Base-by-base conservation (phyloP, 2,888 invertebrate genomes). In the Drosophila multiciliata region DNA sequence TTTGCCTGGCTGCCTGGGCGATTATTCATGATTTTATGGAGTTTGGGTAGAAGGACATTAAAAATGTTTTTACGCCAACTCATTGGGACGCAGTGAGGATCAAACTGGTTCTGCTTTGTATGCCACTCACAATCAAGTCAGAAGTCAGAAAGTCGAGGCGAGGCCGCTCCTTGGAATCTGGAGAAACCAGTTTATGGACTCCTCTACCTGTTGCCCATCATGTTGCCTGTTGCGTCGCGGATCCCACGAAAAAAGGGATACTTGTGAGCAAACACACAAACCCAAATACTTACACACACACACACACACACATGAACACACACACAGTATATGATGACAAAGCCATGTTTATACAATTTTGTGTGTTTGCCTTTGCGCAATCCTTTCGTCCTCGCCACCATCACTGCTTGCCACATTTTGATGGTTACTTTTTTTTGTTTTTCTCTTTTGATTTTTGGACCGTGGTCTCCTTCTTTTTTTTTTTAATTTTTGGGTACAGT, bases 1-100 rank as follows among this genome's bases (percentile, higher is more conserved):
- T 23, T 70, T 29, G 33, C 52, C 9, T n/a, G 23, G 26, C 32
- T 33, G 60, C 52, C 58, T 64, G 68, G 74, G 66, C 81, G 86
- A 87, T 89, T 89, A 86, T 87, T 89, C 87, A 89, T 86, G 87
- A 85, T 78, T 89, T 86, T 89, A 86, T 89, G 89, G 88, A 83
- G 69, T 80, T 78, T 75, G 79, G 82, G 89, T 87, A 87, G 86
- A 85, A 87, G 87, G 87, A 87, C 87, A 87, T 87, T 87, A 87
- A 87, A 87, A 87, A 75, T 86, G 84, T 83, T 86, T 87, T 89
- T 80, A 89, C 87, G 87, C 88, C 87, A 87, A 87, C 87, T 89
- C 87, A 89, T 87, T 78, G 70, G 68, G 58, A 45, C 29, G 63
- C 69, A 69, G 73, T 83, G 85, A 85, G 85, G 85, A 85, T 85